Evolutionary conservation across 1,140 invertebrate genomes (phyloP), one percentile per base, ranked within the genome.

Genomic region (Eriosoma lanigerum): DNA sequence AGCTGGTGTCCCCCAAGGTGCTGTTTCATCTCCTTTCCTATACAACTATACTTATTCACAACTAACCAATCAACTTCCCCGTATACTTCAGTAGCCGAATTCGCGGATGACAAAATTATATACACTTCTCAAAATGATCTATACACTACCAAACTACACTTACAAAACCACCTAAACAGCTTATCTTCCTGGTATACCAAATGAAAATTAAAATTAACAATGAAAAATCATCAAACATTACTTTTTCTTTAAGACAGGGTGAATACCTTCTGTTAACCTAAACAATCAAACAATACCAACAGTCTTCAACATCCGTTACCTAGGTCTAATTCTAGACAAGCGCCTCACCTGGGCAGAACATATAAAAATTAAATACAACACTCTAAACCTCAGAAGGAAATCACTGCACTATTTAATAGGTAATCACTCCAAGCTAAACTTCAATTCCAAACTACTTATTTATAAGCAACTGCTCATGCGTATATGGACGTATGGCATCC

Each of bases 201-300:
- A 50, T 85, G 84, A 83, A 80, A 82, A 83, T 84, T 44, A 84
- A 83, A 82, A 81, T 83, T 5, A 84, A 84, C 81, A 85, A n/a
- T n/a, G n/a, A n/a, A n/a, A 83, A 81, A 80, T 17, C 26, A 19
- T 44, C 38, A 44, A 21, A 54, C 81, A 21, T 76, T 56, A 17
- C 66, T 81, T 62, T 81, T 62, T 62, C 58, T 9, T 17, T 81
- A 21, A 73, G 60, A 21, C 46, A 72, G 52, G 26, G 38, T 24
- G 21, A 44, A 32, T 26, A 19, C 62, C 62, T 24, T 21, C 73
- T n/a, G 48, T 80, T 54, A 66, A 13, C 1, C 9, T 81, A 26
- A 58, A 70, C n/a, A 46, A 75, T 50, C 52, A n/a, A n/a, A n/a
- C n/a, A n/a, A n/a, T n/a, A n/a, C n/a, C n/a, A n/a, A n/a, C n/a